Evolutionary conservation across 2,888 invertebrate genomes (phyloP).

Genomic region (Imbricaverruca yamaguchii): DNA sequence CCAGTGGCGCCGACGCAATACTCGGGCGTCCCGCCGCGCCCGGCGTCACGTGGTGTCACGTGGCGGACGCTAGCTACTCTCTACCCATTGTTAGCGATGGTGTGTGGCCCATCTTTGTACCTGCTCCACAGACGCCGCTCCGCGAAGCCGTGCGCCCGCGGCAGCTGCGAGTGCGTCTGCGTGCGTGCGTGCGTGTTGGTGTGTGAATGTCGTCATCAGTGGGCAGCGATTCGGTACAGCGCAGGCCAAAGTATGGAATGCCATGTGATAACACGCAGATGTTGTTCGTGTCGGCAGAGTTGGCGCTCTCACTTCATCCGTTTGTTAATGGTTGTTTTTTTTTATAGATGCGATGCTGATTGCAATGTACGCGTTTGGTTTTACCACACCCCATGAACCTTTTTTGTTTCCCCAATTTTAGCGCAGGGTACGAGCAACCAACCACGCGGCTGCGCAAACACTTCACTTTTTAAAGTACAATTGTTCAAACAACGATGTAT

Average conservation of each 20-base stretch:
- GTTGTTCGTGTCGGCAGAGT: slow-evolving; percentile 14
- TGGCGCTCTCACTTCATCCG: slow-evolving; percentile 4
- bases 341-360: slow-evolving; percentile 9
- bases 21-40: not conserved
- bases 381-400: slow-evolving; percentile 20
- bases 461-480: slow-evolving; percentile 11
- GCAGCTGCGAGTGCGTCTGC: not conserved
- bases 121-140: not conserved
- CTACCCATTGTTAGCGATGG: not conserved
- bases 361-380: slow-evolving; percentile 1
- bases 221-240: not conserved
- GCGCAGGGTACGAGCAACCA: not conserved
- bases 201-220: not conserved
- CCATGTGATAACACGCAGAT: slow-evolving; percentile 19
- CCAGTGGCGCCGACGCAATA: no score
- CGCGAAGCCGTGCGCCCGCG: not conserved
- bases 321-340: slow-evolving; percentile 14
- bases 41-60: not conserved
- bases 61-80: not conserved
- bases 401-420: not conserved
- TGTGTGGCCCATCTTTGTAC: not conserved
- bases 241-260: slow-evolving; percentile 3
- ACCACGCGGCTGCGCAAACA: not conserved
- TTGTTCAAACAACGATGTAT: slow-evolving; percentile 8
- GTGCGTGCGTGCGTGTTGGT: not conserved